Evolutionary conservation across 2,113 vertebrate species (phyloP).

Genomic region (Turdus rufiventris): DNA sequence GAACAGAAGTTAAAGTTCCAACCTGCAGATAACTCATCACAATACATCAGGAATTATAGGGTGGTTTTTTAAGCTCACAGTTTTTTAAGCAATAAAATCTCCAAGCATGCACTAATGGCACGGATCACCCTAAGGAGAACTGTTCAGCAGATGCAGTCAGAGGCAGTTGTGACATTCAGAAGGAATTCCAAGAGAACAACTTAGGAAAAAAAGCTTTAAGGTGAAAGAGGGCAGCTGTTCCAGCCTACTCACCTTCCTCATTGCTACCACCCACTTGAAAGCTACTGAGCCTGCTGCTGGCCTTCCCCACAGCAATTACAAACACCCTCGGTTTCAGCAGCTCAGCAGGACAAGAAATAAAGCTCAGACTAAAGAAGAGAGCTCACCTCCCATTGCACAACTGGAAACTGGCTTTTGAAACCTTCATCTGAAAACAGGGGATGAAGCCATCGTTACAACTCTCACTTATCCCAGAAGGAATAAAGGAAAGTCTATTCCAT

Average conservation of each 20-base stretch:
- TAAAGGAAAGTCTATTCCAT: neutral
- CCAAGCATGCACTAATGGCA: neutral
- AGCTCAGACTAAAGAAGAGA: neutral
- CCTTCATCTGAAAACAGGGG: neutral
- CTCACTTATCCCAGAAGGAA: neutral
- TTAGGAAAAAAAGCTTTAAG: neutral
- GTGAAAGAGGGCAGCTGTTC: neutral
- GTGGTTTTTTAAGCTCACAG: neutral
- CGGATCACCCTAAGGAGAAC: neutral
- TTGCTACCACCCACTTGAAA: neutral
- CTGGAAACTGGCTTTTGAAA: neutral
- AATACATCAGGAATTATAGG: fast-evolving
- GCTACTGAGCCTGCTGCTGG: neutral
- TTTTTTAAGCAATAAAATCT: neutral
- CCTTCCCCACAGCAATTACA: neutral
- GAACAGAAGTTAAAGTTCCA: conserved; percentile 10
- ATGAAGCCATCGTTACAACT: neutral
- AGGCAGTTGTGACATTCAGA: neutral
- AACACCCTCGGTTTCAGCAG: neutral
- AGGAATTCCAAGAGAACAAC: neutral
- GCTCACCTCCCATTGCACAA: neutral
- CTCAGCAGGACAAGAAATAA: neutral
- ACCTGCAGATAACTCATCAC: neutral
- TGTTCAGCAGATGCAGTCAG: neutral
- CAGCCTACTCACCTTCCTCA: neutral